These are phyloP conservation scores for Holacanthus passer DNA, from an alignment of 2,113 vertebrate genomes.

Conservation along the genomic window DNA sequence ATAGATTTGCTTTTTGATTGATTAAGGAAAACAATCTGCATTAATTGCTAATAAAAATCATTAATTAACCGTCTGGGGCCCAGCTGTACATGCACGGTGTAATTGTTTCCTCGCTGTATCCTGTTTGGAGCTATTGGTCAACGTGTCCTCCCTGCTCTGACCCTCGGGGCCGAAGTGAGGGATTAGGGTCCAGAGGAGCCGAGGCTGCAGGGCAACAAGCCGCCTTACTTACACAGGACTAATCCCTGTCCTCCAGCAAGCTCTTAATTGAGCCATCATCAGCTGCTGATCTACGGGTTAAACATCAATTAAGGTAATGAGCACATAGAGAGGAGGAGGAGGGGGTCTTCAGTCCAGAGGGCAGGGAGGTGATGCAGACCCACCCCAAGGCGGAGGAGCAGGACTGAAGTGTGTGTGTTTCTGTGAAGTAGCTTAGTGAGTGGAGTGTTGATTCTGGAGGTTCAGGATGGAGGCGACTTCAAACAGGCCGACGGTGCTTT, in stretches of 20 bases:
- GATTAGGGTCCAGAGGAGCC: conserved; percentile 62
- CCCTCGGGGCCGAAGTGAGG: conserved; percentile 39
- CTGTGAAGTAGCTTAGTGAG: conserved; percentile 36
- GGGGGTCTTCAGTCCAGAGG: conserved; percentile 15
- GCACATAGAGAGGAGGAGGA: conserved; percentile 44
- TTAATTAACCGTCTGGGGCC: neutral
- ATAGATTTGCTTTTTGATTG: neutral
- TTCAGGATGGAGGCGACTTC: conserved; percentile 28
- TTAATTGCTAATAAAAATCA: neutral
- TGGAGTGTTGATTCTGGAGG: conserved; percentile 28
- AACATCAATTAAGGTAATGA: conserved; percentile 83
- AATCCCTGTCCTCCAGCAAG: conserved; percentile 75
- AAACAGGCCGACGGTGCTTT: conserved; percentile 17
- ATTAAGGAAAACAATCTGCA: conserved; percentile 7
- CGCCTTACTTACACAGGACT: conserved; percentile 59
- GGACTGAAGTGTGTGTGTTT: conserved; percentile 24
- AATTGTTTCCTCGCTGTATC: neutral
- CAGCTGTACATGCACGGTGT: neutral
- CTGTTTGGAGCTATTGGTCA: conserved; percentile 32
- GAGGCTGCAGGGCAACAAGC: conserved; percentile 35
- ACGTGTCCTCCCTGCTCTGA: conserved; percentile 48
- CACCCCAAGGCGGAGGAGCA: conserved; percentile 12
- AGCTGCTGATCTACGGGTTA: conserved; percentile 78
- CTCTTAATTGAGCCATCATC: conserved; percentile 81
- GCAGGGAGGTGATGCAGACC: conserved; percentile 43